Percentiles rank a stretch among this genome's conserved stretches.
These are phyloP conservation scores for Mungos mungo DNA, from an alignment of 2,113 vertebrate genomes.

Conservation along the genomic window DNA sequence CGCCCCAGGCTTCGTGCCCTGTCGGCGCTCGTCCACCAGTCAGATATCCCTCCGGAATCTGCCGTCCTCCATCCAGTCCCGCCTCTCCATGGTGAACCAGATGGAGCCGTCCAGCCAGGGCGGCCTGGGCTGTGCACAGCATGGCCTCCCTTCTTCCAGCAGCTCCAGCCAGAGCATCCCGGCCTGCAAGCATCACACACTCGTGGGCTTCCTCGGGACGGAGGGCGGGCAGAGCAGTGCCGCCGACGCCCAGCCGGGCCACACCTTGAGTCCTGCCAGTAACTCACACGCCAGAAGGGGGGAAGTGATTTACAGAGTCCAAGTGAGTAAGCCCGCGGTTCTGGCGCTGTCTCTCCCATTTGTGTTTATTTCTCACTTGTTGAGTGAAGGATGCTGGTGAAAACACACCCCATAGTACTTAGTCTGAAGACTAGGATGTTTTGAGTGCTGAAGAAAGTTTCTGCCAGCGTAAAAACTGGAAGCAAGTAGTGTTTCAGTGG, in stretches of 20 bases:
- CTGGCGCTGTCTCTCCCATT: neutral
- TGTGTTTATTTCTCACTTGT: neutral
- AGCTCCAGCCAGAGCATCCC: slow-evolving; percentile 98
- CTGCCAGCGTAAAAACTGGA: neutral
- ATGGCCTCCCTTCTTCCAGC: slow-evolving; percentile 91
- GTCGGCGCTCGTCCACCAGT: slow-evolving; percentile 96
- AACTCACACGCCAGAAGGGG: slow-evolving; percentile 92
- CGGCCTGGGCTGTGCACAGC: slow-evolving; percentile 81
- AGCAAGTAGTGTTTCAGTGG: neutral
- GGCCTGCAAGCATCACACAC: slow-evolving; percentile 93
- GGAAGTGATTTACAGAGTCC: slow-evolving; percentile 97
- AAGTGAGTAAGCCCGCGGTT: slow-evolving; percentile 86
- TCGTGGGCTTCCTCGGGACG: slow-evolving; percentile 94
- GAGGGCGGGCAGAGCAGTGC: slow-evolving; percentile 86
- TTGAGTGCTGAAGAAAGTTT: neutral
- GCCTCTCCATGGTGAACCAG: slow-evolving; percentile 91
- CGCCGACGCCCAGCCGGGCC: slow-evolving; percentile 85
- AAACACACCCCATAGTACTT: neutral
- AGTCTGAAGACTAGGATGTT: neutral
- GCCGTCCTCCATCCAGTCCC: slow-evolving; percentile 96
- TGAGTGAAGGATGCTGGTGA: neutral
- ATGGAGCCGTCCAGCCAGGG: slow-evolving; percentile 87
- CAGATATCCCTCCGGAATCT: slow-evolving; percentile 96
- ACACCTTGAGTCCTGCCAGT: slow-evolving; percentile 88
- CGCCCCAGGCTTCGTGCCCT: slow-evolving; percentile 94